Conservation (phyloP, 2,113 vertebrate species). For the Glaucidium brasilianum region DNA sequence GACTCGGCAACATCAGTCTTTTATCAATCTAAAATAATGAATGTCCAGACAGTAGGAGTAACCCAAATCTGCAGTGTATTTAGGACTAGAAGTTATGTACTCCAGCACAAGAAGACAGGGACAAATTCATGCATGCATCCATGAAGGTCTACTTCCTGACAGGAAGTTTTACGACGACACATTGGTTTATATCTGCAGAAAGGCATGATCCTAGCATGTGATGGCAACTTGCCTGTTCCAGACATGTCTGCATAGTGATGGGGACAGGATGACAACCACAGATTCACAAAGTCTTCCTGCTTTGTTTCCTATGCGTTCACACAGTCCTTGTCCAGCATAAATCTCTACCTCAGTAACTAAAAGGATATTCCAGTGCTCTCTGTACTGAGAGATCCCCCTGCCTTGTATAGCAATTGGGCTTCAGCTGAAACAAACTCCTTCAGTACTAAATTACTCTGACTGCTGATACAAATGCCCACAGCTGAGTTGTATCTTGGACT, state of each 20-base stretch:
- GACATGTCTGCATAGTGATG: not conserved
- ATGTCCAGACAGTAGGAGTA: not conserved
- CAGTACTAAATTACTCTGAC: not conserved
- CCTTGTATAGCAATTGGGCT: not conserved
- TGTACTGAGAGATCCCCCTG: not conserved
- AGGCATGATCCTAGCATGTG: accelerated
- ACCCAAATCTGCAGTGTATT: not conserved
- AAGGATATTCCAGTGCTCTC: not conserved
- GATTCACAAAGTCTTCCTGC: not conserved
- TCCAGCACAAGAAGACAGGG: not conserved
- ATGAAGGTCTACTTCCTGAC: not conserved
- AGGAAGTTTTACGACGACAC: not conserved
- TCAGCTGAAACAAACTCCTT: not conserved
- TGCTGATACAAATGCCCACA: not conserved
- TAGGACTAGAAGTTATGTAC: not conserved
- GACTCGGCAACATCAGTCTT: not conserved
- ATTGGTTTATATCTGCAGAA: not conserved
- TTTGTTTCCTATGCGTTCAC: not conserved
- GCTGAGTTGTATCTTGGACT: not conserved
- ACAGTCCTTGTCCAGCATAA: not conserved
- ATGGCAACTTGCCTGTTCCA: not conserved
- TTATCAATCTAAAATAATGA: not conserved
- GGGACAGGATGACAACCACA: not conserved
- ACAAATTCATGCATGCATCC: not conserved
- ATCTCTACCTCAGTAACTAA: not conserved